Percentiles rank a stretch among this genome's conserved stretches.
These are phyloP conservation scores for Sapajus apella DNA, from an alignment of 2,113 vertebrate genomes.

Conservation along the genomic window DNA sequence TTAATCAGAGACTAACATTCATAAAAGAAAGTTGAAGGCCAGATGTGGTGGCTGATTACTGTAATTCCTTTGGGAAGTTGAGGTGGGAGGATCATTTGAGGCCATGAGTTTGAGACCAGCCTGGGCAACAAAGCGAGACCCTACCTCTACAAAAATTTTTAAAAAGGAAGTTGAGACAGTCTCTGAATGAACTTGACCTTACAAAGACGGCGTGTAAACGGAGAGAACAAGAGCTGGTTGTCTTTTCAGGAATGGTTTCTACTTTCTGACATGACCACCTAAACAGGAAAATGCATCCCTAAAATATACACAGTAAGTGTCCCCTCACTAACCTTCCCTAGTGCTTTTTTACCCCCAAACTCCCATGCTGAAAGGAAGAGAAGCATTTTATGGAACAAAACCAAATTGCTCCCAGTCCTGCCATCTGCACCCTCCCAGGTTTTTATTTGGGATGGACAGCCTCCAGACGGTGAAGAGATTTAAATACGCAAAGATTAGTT, in stretches of 20 bases:
- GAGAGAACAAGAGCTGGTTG: conserved; percentile 20
- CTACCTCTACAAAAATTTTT: background rate
- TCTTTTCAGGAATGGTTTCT: conserved; percentile 4
- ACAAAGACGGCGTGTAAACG: background rate
- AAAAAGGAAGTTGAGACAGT: conserved; percentile 36
- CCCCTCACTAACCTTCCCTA: background rate
- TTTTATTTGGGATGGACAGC: conserved; percentile 10
- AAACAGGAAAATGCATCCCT: background rate
- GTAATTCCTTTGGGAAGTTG: too few species aligned
- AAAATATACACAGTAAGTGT: background rate
- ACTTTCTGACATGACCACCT: background rate
- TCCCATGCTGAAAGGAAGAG: background rate
- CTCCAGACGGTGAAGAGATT: conserved; percentile 27
- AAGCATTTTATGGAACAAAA: conserved; percentile 9
- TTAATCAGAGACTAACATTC: conserved; percentile 48
- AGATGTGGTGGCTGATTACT: too few species aligned
- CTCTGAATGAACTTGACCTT: conserved; percentile 55
- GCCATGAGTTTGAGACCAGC: too few species aligned
- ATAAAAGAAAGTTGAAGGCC: conserved; percentile 23
- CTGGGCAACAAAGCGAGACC: too few species aligned
- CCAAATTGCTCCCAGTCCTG: background rate
- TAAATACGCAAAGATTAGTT: conserved; percentile 5
- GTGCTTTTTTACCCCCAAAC: background rate
- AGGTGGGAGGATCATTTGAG: too few species aligned
- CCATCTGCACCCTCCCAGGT: background rate